Evolutionary conservation across 2,797 vertebrate species (phyloP).

Genomic region (Anas bahamensis): DNA sequence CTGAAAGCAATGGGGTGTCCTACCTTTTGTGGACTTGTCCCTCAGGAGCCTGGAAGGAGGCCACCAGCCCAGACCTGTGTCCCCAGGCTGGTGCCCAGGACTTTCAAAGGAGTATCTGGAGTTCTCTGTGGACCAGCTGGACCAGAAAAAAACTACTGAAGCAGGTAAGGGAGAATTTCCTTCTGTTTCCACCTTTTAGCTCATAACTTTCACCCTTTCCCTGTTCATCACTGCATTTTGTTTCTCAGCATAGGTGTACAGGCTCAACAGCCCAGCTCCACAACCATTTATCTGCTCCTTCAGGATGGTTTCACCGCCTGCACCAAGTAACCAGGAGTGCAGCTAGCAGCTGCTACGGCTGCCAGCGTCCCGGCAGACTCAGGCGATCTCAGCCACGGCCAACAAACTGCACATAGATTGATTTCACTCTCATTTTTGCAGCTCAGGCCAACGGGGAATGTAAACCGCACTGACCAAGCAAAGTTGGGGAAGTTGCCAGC

Average conservation of each 20-base stretch:
- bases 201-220: background rate
- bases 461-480: conserved; percentile 7
- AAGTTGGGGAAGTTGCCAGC: conserved; percentile 16
- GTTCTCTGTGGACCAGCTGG: background rate
- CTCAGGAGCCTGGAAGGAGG: background rate
- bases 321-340: rapidly evolving
- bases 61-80: background rate
- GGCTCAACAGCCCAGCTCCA: background rate
- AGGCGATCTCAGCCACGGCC: background rate
- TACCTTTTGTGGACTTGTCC: background rate
- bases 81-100: background rate
- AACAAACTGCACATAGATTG: background rate
- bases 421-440: background rate
- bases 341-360: background rate
- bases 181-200: background rate
- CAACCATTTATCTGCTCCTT: background rate
- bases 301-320: rapidly evolving
- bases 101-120: background rate
- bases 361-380: background rate
- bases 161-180: background rate
- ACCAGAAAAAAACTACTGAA: background rate
- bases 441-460: conserved; percentile 12
- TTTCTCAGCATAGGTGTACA: background rate
- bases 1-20: background rate
- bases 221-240: background rate